Percentiles rank a stretch among this genome's conserved stretches.
These are phyloP conservation scores for Mizuhopecten yessoensis DNA, from an alignment of 1,140 invertebrate genomes.

Conservation along the genomic window DNA sequence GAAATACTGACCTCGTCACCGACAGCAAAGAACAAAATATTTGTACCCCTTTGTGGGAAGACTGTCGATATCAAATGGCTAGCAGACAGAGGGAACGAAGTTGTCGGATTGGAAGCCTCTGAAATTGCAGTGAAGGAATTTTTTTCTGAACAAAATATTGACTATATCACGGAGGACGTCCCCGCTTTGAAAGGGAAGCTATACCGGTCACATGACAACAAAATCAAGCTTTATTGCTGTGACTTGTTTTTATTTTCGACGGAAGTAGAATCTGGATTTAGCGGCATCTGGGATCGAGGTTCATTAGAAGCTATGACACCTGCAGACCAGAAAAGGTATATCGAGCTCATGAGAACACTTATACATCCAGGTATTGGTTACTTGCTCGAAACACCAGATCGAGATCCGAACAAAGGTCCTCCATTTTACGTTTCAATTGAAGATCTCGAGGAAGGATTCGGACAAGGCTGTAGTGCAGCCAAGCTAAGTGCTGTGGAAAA, in stretches of 20 bases:
- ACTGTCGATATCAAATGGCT: slow-evolving; percentile 43
- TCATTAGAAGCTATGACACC: not conserved
- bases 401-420: not conserved
- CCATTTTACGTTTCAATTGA: not conserved
- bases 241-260: slow-evolving; percentile 47
- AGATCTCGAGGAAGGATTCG: not conserved
- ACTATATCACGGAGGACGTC: not conserved
- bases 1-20: slow-evolving; percentile 30
- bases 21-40: slow-evolving; percentile 40
- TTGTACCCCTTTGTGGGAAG: slow-evolving; percentile 48
- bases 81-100: not conserved
- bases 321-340: not conserved
- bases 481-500: not conserved
- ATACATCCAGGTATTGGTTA: not conserved
- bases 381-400: slow-evolving; percentile 15
- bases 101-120: slow-evolving; percentile 47
- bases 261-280: slow-evolving; percentile 42
- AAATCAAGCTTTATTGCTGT: slow-evolving; percentile 45
- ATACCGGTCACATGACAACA: slow-evolving; percentile 16
- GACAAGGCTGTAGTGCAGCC: not conserved
- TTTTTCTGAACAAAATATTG: slow-evolving; percentile 30
- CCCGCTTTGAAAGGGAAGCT: slow-evolving; percentile 13
- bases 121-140: slow-evolving; percentile 42
- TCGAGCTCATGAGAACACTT: not conserved
- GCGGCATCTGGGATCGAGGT: slow-evolving; percentile 49